Evolutionary conservation across 2,888 invertebrate genomes (phyloP).

Genomic region (Dinocampus coccinellae): DNA sequence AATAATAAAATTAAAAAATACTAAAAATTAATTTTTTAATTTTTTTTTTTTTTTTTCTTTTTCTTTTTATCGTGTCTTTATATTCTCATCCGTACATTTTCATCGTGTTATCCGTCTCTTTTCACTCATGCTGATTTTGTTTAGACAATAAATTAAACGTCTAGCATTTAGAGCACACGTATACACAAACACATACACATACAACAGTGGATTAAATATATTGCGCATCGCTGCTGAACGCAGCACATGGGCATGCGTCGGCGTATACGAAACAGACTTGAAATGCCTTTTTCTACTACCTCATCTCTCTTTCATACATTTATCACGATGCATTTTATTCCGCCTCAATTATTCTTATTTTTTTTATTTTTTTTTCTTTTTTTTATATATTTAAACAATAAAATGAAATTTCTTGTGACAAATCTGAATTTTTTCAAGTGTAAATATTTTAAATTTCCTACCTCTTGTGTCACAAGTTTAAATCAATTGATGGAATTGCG

Average conservation of each 20-base stretch:
- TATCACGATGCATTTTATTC: not conserved
- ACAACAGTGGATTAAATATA: no score
- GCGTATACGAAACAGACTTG: constrained; percentile 50
- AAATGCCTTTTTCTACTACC: constrained; percentile 30
- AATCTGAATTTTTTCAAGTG: no score
- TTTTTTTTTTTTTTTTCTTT: not conserved
- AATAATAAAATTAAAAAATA: no score
- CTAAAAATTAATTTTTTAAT: no score
- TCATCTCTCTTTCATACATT: not conserved
- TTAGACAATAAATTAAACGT: constrained; percentile 55
- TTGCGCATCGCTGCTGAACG: constrained; percentile 40
- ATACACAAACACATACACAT: no score
- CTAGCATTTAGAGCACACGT: constrained; percentile 30
- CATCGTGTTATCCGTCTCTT: constrained; percentile 10
- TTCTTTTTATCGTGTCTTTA: no score
- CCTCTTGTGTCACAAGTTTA: no score
- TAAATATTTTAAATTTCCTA: no score
- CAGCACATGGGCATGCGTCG: constrained; percentile 50
- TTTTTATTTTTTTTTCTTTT: no score
- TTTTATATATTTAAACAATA: no score
- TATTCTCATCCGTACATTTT: not conserved
- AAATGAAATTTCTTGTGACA: no score
- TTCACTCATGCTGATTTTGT: constrained; percentile 41
- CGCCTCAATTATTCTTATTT: not conserved
- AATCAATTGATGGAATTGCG: no score